Evolutionary conservation across 2,113 vertebrate genomes (phyloP), one percentile per base, ranked within the genome.

Genomic region (Neodontobutis hainanensis): DNA sequence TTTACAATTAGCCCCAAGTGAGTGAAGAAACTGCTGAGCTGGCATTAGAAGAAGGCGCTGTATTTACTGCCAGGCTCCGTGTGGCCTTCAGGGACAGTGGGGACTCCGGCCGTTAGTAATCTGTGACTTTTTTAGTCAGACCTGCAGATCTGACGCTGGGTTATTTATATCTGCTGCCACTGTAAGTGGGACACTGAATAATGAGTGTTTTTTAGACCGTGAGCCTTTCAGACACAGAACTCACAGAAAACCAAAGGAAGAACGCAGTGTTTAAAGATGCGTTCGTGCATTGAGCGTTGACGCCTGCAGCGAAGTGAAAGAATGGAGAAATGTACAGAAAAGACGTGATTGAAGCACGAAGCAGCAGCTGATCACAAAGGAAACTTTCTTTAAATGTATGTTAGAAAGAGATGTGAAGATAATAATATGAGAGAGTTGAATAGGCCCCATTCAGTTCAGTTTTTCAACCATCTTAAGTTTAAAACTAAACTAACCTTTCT

Each of bases 141-240:
- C 19, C 19, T 27, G 19, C 19, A 27, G 19, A 27, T 55, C 11
- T 9, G 8, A 52, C 34, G 52, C 38, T 14, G 52, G 32, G 52
- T 55, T 55, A 55, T 55, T 55, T 55, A 34, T 55, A 55, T 55
- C 52, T n/a, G 52, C 52, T 55, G 52, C 52, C 8, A 34, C 14
- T 36, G 34, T 55, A 55, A 55, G 34, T 55, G 52, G 52, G 34
- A 14, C 52, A 55, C 32, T 55, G 52, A 55, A 36, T 55, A 36
- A 55, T 55, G 35, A 36, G 52, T 55, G 52, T 12, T 34, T 55
- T 55, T 38, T 38, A 14, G 52, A 55, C 12, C 34, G 52, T 55
- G 34, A 55, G 52, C 14, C 12, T 36, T 36, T n/a, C 34, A 55
- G 34, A 15, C 35, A 3, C 32, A n/a, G 52, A 55, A 55, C 38